phyloP scores from a whole-genome alignment of 2,113 vertebrate genomes.

The Hydrochoerus hydrochaeris region DNA sequence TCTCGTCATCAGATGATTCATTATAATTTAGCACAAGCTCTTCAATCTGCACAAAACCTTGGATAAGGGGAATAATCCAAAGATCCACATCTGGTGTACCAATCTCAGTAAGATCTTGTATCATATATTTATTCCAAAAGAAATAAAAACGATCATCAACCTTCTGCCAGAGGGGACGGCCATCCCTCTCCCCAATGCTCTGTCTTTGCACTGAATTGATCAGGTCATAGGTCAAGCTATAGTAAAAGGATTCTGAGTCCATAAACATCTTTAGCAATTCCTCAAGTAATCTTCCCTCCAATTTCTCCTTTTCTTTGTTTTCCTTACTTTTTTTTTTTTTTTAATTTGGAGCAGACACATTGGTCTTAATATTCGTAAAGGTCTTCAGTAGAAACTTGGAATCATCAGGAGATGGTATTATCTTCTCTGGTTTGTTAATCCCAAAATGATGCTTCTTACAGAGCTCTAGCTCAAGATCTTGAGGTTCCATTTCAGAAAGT shows the following conservation, averaged over 20 bases:
- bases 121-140: slow-evolving; percentile 99
- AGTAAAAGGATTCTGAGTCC: slow-evolving; percentile 99
- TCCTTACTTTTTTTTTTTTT: slow-evolving; percentile 99
- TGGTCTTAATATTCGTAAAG: slow-evolving; percentile 97
- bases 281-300: slow-evolving; percentile 95
- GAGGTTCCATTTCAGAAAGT: too few relatives aligned
- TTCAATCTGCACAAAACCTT: slow-evolving; percentile 99
- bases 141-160: slow-evolving; percentile 99
- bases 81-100: slow-evolving; percentile 91
- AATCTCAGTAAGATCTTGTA: slow-evolving; percentile 94
- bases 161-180: slow-evolving; percentile 92
- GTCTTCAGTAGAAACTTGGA: slow-evolving; percentile 98
- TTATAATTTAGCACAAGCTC: slow-evolving; percentile 98
- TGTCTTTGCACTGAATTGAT: slow-evolving; percentile 98
- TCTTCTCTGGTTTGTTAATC: slow-evolving; percentile 98
- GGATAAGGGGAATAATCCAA: slow-evolving; percentile 97
- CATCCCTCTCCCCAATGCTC: slow-evolving; percentile 85
- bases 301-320: slow-evolving; percentile 96
- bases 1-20: slow-evolving; percentile 95
- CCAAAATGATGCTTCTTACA: slow-evolving; percentile 99
- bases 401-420: slow-evolving; percentile 96
- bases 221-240: slow-evolving; percentile 96
- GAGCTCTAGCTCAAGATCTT: too few relatives aligned
- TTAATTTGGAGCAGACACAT: slow-evolving; percentile 95
- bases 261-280: slow-evolving; percentile 98